A percentile compares a stretch with the other conserved stretches of the same genome.
phyloP scores from a whole-genome alignment of 2,797 vertebrate genomes.

The Gastrophryne carolinensis region DNA sequence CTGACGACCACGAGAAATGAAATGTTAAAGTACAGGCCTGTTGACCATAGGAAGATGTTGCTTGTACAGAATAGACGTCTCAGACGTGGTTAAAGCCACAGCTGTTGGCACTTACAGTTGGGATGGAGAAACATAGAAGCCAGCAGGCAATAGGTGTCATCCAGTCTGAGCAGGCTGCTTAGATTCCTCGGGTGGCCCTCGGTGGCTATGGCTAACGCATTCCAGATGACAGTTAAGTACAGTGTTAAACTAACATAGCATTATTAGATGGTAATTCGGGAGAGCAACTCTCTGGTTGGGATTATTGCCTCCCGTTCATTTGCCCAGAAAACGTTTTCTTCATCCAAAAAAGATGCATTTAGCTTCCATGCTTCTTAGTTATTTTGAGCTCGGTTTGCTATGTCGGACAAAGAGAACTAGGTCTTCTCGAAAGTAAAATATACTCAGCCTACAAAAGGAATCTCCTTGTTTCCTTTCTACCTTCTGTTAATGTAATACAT shows the following conservation, averaged over 20 bases:
- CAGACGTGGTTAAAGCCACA: constrained; percentile 51
- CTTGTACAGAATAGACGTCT: constrained; percentile 33
- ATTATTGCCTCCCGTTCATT: not conserved
- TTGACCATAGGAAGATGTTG: constrained; percentile 65
- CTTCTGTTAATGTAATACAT: no score
- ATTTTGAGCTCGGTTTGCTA: no score
- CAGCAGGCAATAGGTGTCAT: constrained; percentile 32
- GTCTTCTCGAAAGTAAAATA: no score
- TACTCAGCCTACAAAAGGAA: no score
- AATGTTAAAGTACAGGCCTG: constrained; percentile 65
- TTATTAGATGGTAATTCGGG: constrained; percentile 29
- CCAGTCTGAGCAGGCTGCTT: constrained; percentile 16
- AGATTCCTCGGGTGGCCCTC: not conserved
- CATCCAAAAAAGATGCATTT: not conserved
- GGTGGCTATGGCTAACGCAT: constrained; percentile 29
- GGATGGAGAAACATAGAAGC: constrained; percentile 11
- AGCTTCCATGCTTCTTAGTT: no score
- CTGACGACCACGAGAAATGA: constrained; percentile 69
- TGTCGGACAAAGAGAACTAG: no score
- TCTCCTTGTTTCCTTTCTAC: no score
- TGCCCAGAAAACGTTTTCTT: not conserved
- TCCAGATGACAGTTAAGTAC: constrained; percentile 36
- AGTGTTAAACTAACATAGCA: constrained; percentile 35
- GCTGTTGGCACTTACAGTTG: constrained; percentile 26
- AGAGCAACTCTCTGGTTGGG: not conserved